Percentiles rank a stretch among this genome's conserved stretches.
These are phyloP conservation scores for Nymphicus hollandicus DNA, from an alignment of 2,113 vertebrate species.

Conservation along the genomic window DNA sequence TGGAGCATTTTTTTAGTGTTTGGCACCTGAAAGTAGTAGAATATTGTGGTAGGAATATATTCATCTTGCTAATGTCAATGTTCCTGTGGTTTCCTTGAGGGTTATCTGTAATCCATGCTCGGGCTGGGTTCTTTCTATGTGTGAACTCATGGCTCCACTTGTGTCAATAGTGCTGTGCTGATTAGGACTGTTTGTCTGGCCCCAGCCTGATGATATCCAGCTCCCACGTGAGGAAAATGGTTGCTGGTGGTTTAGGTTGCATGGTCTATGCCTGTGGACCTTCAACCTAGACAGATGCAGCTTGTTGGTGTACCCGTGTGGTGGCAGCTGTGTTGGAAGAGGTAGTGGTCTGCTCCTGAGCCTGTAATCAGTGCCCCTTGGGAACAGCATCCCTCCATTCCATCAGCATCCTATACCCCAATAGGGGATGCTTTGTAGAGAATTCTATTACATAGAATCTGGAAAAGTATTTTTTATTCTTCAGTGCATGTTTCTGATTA, in stretches of 20 bases:
- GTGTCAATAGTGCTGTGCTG: neutral
- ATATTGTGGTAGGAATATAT: neutral
- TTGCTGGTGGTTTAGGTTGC: neutral
- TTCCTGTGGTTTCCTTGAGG: neutral
- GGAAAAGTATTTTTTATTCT: constrained; percentile 28
- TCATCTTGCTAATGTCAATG: neutral
- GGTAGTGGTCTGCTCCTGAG: neutral
- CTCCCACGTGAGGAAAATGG: neutral
- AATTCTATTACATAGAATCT: constrained; percentile 11
- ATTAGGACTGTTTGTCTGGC: neutral
- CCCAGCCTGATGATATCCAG: neutral
- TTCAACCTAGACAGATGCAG: neutral
- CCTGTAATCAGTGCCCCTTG: neutral
- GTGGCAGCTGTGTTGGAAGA: neutral
- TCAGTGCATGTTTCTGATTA: constrained; percentile 61
- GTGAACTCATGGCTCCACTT: neutral
- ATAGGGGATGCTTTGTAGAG: neutral
- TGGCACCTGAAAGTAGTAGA: neutral
- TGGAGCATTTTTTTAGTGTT: neutral
- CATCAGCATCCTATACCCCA: neutral
- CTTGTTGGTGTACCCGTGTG: neutral
- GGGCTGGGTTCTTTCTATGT: rapidly evolving
- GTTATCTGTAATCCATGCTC: neutral
- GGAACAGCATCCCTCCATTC: neutral
- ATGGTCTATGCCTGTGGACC: neutral